Evolutionary conservation across 2,888 invertebrate genomes (phyloP), one percentile per base, ranked within the genome.

Genomic region (Eilema caniola): DNA sequence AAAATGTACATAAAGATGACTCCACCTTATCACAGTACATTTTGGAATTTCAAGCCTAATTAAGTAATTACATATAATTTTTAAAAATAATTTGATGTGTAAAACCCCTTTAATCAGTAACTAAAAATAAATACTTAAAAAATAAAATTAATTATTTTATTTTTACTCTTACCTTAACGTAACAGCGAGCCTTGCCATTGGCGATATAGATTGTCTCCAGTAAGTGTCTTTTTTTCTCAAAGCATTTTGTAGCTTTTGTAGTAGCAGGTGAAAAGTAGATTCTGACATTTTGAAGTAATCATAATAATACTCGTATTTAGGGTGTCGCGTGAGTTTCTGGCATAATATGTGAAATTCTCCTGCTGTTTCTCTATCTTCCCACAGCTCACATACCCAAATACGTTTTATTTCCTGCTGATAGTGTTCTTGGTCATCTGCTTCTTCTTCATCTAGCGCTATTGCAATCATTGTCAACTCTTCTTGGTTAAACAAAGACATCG

Each of bases 271-370:
- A 70, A 62, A 71, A 71, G 66, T 67, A 67, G 63, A 71, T 71
- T 67, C 70, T 67, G 63, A 63, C 67, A 71, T 71, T 71, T 71
- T 67, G 67, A 71, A 70, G 62, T 70, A 71, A 71, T 67, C 70
- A 71, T 67, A 67, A 67, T 71, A 63, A 71, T 66, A n/a, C n/a
- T n/a, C n/a, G n/a, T n/a, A 66, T 71, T 71, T 67, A 71, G 71
- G 67, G 47, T 67, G 68, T 62, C 66, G 41, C 66, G 67, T 62
- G 47, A 66, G 72, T 66, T 72, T 64, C 62, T 57, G 62, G 66
- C 59, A 63, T 62, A 70, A 62, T 70, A 66, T 70, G 62, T 70
- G 66, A 67, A 20, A 66, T 70, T 66, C 70, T 66, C 70, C 66
- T 62, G 57, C 66, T 57, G 66, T 66, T 67, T 66, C 62, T 62